Evolutionary conservation across 2,797 vertebrate species (phyloP), one percentile per base, ranked within the genome.

Genomic region (Danio kyathit): DNA sequence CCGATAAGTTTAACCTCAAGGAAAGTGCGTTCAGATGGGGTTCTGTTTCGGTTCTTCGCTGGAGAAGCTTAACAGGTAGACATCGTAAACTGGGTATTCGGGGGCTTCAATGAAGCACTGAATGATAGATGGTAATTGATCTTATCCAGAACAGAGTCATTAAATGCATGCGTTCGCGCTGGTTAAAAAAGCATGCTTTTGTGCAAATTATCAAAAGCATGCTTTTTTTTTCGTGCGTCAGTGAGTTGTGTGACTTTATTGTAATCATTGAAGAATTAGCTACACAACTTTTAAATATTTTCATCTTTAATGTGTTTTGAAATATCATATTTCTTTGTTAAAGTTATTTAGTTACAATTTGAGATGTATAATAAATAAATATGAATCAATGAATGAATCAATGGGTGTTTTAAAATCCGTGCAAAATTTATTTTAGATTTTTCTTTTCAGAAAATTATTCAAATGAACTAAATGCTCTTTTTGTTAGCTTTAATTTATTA

Each of bases 1-100:
- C 79, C 83, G 85, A 85, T 86, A 93, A 92, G 77, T 92, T 90
- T 89, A 52, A 81, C 69, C 41, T 69, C 52, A 81, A 17, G n/a
- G 16, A 61, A 76, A 54, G 83, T 63, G 61, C 72, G 82, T 86
- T 85, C 79, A 79, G 83, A 80, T 38, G 83, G 88, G 89, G 84
- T 84, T 79, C 88, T 88, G 85, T 79, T 90, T 91, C 88, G 84
- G 86, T 90, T 83, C 85, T 74, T 74, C 84, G 54, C 72, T 75
- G 72, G 72, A 83, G 79, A 82, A 88, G 83, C 83, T 73, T 91
- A 89, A 92, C 86, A 91, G 92, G 92, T 92, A 90, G 21, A 79
- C 17, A 56, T 7, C 29, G 29, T n/a, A 51, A 16, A 59, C 38
- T 29, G 29, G 29, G 1, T 29, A 29, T 29, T 29, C 29, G 29